Base-by-base conservation (phyloP, 2,888 invertebrate species). In the Gryllus longicercus region DNA sequence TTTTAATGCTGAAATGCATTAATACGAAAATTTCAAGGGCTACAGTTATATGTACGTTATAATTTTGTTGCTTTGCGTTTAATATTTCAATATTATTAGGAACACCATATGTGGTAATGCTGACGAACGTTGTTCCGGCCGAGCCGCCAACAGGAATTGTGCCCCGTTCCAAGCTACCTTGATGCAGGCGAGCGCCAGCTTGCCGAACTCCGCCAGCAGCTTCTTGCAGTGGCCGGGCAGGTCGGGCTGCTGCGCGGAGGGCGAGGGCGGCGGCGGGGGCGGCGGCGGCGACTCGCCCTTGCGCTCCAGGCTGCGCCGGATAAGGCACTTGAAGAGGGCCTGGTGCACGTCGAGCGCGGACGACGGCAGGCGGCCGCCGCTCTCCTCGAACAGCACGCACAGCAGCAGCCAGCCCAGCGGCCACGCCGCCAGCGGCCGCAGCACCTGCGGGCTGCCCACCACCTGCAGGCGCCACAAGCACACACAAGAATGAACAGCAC, bases 381-480 rank as follows among this genome's bases (percentile, higher is more conserved):
- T 85, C 79, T 88, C 88, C 84, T 90, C 90, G 83, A 88, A 90
- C 38, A 90, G 87, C 18, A 88, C 87, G 82, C 90, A 89, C 38
- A 90, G 85, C 83, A 89, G 88, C 74, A 90, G 85, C 86, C 90
- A 90, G 77, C 90, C 89, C 0, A 90, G 86, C 4, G 90, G 90
- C 83, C 89, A 89, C 82, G 89, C 87, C 2, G 89, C 89, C 51
- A 89, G 86, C 11, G 87, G 86, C 82, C 88, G 88, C 78, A 83
- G 83, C 50, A 87, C 86, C 83, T 86, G 87, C 38, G 85, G 85
- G 76, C 63, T 63, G 63, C 63, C n/a, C 16, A 18, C n/a, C 63
- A 14, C 78, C 86, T 85, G 76, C 10, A 5, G 8, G 38, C 38
- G 38, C 38, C 38, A 77, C 38, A 16, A 81, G 77, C 12, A 79